These are phyloP conservation scores for Hypocryptadius cinnamomeus DNA, from an alignment of 2,113 vertebrate genomes.

Conservation along the genomic window DNA sequence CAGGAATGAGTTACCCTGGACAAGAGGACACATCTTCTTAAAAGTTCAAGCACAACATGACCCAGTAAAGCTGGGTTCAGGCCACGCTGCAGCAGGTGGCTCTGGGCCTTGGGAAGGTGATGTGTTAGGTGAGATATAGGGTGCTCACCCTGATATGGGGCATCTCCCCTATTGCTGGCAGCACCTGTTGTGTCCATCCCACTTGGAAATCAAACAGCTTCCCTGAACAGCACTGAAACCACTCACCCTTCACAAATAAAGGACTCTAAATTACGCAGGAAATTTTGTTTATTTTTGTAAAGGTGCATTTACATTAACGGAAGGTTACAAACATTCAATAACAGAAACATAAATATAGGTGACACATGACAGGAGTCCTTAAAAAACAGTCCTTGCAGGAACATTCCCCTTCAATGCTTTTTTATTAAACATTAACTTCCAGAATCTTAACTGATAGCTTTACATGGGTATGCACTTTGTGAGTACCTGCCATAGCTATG, in stretches of 20 bases:
- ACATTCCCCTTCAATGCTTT: neutral
- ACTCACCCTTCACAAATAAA: neutral
- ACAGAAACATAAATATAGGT: accelerated
- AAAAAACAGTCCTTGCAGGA: neutral
- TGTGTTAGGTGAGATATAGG: neutral
- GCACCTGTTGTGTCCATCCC: accelerated
- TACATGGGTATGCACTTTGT: neutral
- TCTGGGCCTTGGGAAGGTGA: neutral
- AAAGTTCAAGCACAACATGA: neutral
- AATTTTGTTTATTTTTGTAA: neutral
- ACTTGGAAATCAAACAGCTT: neutral
- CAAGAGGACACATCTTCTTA: neutral
- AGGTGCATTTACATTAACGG: neutral
- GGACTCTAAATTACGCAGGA: neutral
- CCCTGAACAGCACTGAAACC: neutral
- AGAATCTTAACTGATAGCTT: neutral
- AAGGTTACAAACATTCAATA: neutral
- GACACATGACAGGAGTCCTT: neutral
- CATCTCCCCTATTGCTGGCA: neutral
- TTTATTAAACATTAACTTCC: slow-evolving; percentile 27
- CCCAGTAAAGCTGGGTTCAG: neutral
- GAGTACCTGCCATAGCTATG: neutral
- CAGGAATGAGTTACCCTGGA: neutral
- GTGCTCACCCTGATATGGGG: neutral
- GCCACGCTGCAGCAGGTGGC: neutral